Percentiles rank a stretch among this genome's conserved stretches.
These are phyloP conservation scores for Odiellus spinosus DNA, from an alignment of 2,888 invertebrate species.

Conservation along the genomic window DNA sequence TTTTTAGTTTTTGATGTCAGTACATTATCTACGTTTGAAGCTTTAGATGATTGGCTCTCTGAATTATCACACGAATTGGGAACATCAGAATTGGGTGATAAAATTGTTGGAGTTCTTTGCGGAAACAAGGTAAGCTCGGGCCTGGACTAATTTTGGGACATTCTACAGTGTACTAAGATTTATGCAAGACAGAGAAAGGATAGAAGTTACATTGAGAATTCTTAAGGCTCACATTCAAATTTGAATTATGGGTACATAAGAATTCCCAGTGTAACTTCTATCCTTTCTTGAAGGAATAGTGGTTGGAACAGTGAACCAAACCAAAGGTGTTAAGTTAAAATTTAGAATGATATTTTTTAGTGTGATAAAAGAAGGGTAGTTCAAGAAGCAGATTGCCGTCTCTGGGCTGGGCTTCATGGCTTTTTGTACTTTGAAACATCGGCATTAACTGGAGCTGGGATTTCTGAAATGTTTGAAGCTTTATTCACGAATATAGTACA, in stretches of 20 bases:
- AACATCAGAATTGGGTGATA: not conserved
- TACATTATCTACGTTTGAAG: not conserved
- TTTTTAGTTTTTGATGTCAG: not conserved
- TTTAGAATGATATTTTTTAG: not conserved
- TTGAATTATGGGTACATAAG: too few species aligned
- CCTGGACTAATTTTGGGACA: too few species aligned
- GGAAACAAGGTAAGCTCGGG: not conserved
- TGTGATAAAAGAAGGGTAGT: constrained; percentile 3
- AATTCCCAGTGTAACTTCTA: too few species aligned
- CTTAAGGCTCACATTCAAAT: too few species aligned
- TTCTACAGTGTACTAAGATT: too few species aligned
- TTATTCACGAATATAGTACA: constrained; percentile 1
- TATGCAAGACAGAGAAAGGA: too few species aligned
- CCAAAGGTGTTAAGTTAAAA: not conserved
- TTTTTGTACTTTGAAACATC: constrained; percentile 6
- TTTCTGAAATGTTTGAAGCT: constrained; percentile 4
- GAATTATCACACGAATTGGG: not conserved
- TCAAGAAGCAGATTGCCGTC: constrained; percentile 7
- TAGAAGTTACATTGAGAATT: too few species aligned
- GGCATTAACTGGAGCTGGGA: constrained; percentile 5
- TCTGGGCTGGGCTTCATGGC: constrained; percentile 13
- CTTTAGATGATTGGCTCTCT: not conserved
- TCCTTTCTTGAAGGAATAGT: not conserved
- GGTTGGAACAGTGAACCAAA: not conserved
- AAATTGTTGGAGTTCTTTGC: not conserved